Conservation (phyloP, 2,113 vertebrate genomes). For the Chrysochloris asiatica region DNA sequence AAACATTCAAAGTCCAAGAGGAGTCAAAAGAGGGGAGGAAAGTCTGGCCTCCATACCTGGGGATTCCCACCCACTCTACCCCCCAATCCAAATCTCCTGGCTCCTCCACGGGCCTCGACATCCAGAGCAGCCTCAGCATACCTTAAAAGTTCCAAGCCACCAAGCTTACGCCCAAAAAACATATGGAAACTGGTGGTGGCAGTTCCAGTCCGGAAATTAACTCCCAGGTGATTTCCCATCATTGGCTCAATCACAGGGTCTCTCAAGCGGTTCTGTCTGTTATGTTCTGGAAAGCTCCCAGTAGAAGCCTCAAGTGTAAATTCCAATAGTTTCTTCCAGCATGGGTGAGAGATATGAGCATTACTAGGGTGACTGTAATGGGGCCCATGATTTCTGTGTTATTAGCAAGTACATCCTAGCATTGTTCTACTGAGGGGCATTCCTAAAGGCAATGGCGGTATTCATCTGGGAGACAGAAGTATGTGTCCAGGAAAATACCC, state of each 20-base stretch:
- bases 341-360: neutral
- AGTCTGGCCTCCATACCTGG: neutral
- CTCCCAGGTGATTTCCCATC: neutral
- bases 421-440: neutral
- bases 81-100: neutral
- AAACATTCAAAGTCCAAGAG: neutral
- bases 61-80: neutral
- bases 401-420: neutral
- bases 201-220: neutral
- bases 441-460: neutral
- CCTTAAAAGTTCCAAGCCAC: neutral
- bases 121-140: neutral
- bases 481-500: neutral
- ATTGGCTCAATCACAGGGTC: neutral
- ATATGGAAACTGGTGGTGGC: neutral
- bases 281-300: neutral
- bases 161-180: neutral
- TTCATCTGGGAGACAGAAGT: neutral
- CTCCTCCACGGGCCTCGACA: neutral
- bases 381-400: neutral
- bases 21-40: neutral
- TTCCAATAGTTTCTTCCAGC: slow-evolving; percentile 12
- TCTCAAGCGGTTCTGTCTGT: neutral
- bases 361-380: neutral
- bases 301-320: neutral